Percentiles rank a stretch among this genome's conserved stretches.
phyloP scores from a whole-genome alignment of 2,113 vertebrate genomes.

The Nannobrachium achirus region DNA sequence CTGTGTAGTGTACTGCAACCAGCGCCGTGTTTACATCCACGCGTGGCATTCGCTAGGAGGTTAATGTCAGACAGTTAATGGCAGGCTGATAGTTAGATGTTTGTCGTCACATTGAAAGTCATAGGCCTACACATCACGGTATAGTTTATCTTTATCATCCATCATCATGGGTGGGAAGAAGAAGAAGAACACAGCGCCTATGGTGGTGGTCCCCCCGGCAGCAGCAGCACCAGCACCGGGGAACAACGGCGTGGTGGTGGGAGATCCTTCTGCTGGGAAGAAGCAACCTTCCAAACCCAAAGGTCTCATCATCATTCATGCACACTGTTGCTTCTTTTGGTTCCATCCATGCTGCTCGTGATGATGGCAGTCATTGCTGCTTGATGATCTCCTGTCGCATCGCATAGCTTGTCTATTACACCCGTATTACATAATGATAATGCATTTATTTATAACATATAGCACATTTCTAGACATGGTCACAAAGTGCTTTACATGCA shows the following conservation, averaged over 20 bases:
- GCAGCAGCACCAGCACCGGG: constrained; percentile 60
- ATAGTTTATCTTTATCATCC: constrained; percentile 59
- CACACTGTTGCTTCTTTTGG: too few relatives aligned
- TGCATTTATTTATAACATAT: too few relatives aligned
- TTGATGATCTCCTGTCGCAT: too few relatives aligned
- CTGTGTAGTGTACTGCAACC: too few relatives aligned
- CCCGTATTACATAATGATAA: too few relatives aligned
- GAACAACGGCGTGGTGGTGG: constrained; percentile 68
- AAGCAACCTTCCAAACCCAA: constrained; percentile 74
- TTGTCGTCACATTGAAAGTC: neutral
- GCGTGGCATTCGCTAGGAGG: neutral
- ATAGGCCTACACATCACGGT: neutral
- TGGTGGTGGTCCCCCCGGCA: constrained; percentile 37
- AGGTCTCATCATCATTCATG: constrained; percentile 54
- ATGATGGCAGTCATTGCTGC: too few relatives aligned
- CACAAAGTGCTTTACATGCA: too few relatives aligned
- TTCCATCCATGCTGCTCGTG: too few relatives aligned
- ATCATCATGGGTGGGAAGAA: constrained; percentile 90
- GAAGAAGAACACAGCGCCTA: constrained; percentile 79
- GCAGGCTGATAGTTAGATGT: constrained; percentile 13
- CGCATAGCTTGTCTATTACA: too few relatives aligned
- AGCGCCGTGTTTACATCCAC: too few relatives aligned
- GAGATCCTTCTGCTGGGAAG: constrained; percentile 55
- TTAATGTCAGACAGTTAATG: neutral
- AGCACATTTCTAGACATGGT: too few relatives aligned